Evolutionary conservation across 2,888 invertebrate species (phyloP), one percentile per base, ranked within the genome.

Genomic region (Scrobipalpa costella): DNA sequence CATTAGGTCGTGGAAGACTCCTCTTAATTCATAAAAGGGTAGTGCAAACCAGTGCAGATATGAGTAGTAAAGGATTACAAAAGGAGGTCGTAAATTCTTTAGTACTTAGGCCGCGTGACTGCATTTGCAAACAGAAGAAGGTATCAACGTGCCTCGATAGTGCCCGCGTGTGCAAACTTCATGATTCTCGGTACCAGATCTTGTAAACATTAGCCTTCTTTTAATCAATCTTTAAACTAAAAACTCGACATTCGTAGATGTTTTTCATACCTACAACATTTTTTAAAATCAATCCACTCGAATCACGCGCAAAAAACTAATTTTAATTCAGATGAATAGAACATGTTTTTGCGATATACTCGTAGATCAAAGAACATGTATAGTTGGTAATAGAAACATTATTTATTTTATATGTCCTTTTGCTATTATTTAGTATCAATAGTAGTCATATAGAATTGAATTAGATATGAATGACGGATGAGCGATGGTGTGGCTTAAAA

Each of bases 111-210:
- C 47, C 61, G 49, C 61, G 61, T 36, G 61, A 61, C 13, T 11
- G 6, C 33, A 13, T 34, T 49, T 49, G 49, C 34, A 50, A 49
- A 47, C 8, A 49, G 2, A 21, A 44, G 49, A n/a, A n/a, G 27
- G 19, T 21, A n/a, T 13, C 13, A 59, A 59, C 59, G 59, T 59
- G 59, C 40, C 59, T 44, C 15, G n/a, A 34, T 34, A 6, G 5
- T 27, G 13, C 55, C 27, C n/a, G 57, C 57, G 8, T 34, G 33
- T 34, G 57, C 34, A 15, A 15, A 34, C 57, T 11, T 17, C 8
- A 36, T 5, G 27, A 27, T 27, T 27, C 27, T 27, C 27, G 5
- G 5, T 57, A 15, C 13, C 15, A 38, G 38, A 38, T 57, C 17
- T 57, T 57, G 38, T 57, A 38, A 57, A 57, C 57, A 57, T 1